Evolutionary conservation across 2,113 vertebrate genomes (phyloP), one percentile per base, ranked within the genome.

Genomic region (Gallinago undulata): DNA sequence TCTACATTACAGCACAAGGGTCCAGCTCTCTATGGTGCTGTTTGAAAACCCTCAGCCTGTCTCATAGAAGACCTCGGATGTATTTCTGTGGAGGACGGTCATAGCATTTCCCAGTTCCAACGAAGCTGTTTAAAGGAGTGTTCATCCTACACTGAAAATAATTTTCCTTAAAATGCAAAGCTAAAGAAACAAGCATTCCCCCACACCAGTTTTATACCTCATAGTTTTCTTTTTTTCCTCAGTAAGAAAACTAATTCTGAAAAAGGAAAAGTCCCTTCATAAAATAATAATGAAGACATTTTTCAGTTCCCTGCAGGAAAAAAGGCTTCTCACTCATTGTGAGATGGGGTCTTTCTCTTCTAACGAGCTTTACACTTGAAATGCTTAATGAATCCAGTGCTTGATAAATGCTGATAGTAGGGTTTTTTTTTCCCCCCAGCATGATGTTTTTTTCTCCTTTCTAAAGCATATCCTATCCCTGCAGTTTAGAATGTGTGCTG

Each of bases 361-460:
- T 90, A 86, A 90, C 76, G 85, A 84, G 83, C 92, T 62, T 76
- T 79, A 25, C 77, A 33, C 93, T 95, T 85, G 48, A 88, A 89
- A 87, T 80, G 31, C 75, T 50, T 93, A 90, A 93, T 87, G 89
- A 95, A 82, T 90, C 72, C 55, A 50, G 59, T 85, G n/a, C 87
- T 90, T 87, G 87, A 91, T 91, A 85, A 91, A 94, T 89, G 70
- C 80, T 83, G 84, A 91, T 76, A 91, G 89, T 35, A 87, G 68
- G 1, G 0, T 11, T 48, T 87, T 28, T 27, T 60, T 45, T 77
- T 68, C 30, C 1, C 31, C 31, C 63, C 67, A 87, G 48, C 57
- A 7, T 81, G 86, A 41, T 37, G 7, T 4, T 48, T 28, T 64
- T 72, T 89, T 27, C 62, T 41, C 19, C 45, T 84, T 87, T 94